Conservation (phyloP, 2,797 vertebrate genomes). For the Pseudocheirus occidentalis region DNA sequence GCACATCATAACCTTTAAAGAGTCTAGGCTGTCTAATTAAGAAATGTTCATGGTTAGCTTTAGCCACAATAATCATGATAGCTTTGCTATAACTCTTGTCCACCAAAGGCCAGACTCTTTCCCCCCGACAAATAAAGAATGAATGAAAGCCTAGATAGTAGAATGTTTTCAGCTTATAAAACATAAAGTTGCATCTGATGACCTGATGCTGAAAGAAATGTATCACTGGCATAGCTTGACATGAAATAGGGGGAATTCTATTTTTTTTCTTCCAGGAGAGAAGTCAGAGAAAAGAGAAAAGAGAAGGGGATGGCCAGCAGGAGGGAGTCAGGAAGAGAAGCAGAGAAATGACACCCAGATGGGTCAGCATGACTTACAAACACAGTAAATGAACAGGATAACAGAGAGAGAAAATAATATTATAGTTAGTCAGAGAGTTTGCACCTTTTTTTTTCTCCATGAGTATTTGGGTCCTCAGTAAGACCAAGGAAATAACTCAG, state of each 20-base stretch:
- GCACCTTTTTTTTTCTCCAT: not conserved
- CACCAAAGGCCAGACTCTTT: not conserved
- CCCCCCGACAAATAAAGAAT: not conserved
- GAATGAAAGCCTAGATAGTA: not conserved
- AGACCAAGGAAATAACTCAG: slow-evolving; percentile 25
- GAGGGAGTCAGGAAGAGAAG: not conserved
- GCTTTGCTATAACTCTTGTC: slow-evolving; percentile 35
- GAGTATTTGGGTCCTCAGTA: not conserved
- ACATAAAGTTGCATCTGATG: not conserved
- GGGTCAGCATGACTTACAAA: slow-evolving; percentile 22
- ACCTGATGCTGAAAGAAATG: not conserved
- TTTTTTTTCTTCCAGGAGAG: not conserved
- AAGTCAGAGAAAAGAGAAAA: not conserved
- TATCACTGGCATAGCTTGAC: not conserved
- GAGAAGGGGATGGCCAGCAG: not conserved
- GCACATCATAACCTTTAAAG: not conserved
- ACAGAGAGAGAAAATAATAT: not conserved
- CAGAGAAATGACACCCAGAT: not conserved
- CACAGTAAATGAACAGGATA: not conserved
- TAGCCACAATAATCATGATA: slow-evolving; percentile 13
- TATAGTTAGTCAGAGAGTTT: not conserved
- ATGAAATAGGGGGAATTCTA: not conserved
- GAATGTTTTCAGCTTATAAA: not conserved
- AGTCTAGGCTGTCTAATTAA: not conserved
- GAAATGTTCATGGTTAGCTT: not conserved